Evolutionary conservation across 2,888 invertebrate species (phyloP).

Genomic region (Pachycephus smyrnensis): DNA sequence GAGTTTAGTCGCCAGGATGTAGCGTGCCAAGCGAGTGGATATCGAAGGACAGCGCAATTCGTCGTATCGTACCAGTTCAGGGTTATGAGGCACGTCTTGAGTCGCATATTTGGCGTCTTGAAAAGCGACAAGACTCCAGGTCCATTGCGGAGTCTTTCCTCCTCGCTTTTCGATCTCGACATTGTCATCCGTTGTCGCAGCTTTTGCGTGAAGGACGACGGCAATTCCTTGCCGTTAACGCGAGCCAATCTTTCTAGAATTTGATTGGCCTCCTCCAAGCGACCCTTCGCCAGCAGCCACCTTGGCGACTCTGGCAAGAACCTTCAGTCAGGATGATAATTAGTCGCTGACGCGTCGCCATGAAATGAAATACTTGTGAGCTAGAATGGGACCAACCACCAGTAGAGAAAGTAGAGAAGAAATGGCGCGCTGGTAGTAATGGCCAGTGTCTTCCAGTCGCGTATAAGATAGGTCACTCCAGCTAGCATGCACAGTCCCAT

Average conservation of each 20-base stretch:
- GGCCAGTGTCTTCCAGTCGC: constrained; percentile 86
- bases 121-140: constrained; percentile 76
- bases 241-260: constrained; percentile 83
- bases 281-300: constrained; percentile 88
- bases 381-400: constrained; percentile 70
- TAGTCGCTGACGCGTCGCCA: not conserved
- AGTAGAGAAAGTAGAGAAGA: constrained; percentile 84
- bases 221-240: constrained; percentile 82
- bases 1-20: no score
- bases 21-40: no score
- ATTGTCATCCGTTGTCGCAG: constrained; percentile 79
- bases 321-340: constrained; percentile 56
- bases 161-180: constrained; percentile 71
- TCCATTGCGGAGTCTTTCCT: constrained; percentile 60
- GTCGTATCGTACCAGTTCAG: constrained; percentile 76
- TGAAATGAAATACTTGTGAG: not conserved
- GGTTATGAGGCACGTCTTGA: constrained; percentile 88
- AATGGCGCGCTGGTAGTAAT: constrained; percentile 88
- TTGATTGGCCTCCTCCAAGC: constrained; percentile 83
- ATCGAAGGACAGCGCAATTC: no score
- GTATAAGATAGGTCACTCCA: constrained; percentile 84
- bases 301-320: constrained; percentile 91
- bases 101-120: constrained; percentile 88
- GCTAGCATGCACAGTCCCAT: constrained; percentile 86
- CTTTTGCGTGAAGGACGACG: constrained; percentile 78